Percentiles rank a stretch among this genome's conserved stretches.
phyloP scores from a whole-genome alignment of 2,797 vertebrate genomes.

The Nasua narica region DNA sequence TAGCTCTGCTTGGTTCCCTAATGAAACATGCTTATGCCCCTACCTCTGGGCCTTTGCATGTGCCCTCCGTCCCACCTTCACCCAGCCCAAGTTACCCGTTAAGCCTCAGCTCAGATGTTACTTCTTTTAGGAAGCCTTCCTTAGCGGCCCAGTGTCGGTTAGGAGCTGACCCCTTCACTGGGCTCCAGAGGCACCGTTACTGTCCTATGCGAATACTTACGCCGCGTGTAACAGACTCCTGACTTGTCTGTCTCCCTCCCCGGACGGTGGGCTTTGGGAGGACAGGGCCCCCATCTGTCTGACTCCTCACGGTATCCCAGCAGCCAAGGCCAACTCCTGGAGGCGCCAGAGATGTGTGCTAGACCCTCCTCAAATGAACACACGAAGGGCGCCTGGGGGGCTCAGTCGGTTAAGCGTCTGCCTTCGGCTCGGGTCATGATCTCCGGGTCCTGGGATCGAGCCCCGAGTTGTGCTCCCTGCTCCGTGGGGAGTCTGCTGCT shows the following conservation, averaged over 20 bases:
- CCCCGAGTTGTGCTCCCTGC: not conserved
- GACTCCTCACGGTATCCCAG: not conserved
- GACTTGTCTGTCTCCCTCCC: not conserved
- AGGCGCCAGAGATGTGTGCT: not conserved
- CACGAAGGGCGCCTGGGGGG: not conserved
- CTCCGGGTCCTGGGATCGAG: not conserved
- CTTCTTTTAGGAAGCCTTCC: not conserved
- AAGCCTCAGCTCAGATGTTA: not conserved
- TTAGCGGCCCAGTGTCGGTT: not conserved
- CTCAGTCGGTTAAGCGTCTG: not conserved
- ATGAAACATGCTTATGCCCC: not conserved
- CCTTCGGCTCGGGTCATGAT: not conserved
- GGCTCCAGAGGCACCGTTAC: not conserved
- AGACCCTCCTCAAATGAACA: not conserved
- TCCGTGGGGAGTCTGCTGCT: not conserved
- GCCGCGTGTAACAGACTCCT: not conserved
- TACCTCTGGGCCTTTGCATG: not conserved
- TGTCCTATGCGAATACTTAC: not conserved
- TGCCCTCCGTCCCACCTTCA: not conserved
- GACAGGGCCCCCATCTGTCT: not conserved
- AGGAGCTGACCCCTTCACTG: not conserved
- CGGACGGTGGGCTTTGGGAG: not conserved
- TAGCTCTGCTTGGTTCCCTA: not conserved
- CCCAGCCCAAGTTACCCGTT: not conserved
- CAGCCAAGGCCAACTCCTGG: not conserved